Base-by-base conservation (phyloP, 2,113 vertebrate genomes). In the Scartelaos histophorus region DNA sequence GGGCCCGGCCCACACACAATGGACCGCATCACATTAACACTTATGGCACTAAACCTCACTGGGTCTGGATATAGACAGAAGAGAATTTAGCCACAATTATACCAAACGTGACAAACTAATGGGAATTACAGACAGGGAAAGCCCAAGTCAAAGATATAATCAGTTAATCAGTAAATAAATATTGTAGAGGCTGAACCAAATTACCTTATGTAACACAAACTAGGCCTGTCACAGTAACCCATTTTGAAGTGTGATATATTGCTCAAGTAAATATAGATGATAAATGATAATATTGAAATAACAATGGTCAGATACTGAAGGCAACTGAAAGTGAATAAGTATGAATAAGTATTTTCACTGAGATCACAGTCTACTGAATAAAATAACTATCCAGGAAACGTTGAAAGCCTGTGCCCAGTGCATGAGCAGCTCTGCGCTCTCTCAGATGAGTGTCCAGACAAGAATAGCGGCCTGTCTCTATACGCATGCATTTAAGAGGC, bases 1-100 rank as follows among this genome's bases (percentile, higher is more conserved):
- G 71, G 38, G 58, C 75, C 56, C 24, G 88, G 81, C 89, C 88
- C 91, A 87, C 86, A 90, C 78, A 69, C 82, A 13, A 21, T 21
- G 74, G 58, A 45, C 66, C 67, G 70, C 79, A 82, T 81, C 82
- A 78, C 78, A 25, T 56, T 76, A 85, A 85, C 82, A 82, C 90
- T 88, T 85, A 89, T 82, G 80, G 80, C 75, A 60, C 85, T 77
- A 78, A 85, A 79, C 60, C 19, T 29, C 25, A 61, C 25, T 61
- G 10, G 25, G 58, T 61, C 58, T n/a, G n/a, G n/a, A n/a, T 29
- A 29, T 2, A 34, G 58, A 6, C 58, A 3, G 7, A 61, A 29
- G 25, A 19, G 9, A 61, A 61, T 34, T 61, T 61, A 61, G 58
- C 15, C 25, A 16, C 58, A 61, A 34, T 34, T 61, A 34, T 7